Evolutionary conservation across 2,888 invertebrate species (phyloP).

Genomic region (Dasypogon diadema): DNA sequence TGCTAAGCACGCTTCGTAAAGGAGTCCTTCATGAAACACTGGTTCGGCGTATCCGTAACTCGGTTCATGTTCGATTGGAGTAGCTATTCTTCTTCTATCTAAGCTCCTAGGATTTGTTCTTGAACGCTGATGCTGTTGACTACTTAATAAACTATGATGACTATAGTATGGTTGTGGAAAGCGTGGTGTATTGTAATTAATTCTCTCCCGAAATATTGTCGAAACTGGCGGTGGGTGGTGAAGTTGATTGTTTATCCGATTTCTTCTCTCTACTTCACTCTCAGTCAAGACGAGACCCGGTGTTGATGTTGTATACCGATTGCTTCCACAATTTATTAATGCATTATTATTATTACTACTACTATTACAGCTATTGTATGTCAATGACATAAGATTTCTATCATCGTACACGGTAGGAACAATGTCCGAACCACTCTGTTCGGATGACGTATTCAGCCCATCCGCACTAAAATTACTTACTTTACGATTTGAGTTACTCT

Average conservation of each 20-base stretch:
- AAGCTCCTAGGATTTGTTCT: slow-evolving; percentile 66
- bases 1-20: slow-evolving; percentile 73
- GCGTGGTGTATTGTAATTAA: slow-evolving; percentile 62
- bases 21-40: slow-evolving; percentile 84
- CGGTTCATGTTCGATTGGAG: slow-evolving; percentile 62
- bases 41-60: slow-evolving; percentile 72
- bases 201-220: slow-evolving; percentile 65
- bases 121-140: slow-evolving; percentile 59
- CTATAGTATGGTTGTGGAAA: slow-evolving; percentile 62
- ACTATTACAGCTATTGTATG: slow-evolving; percentile 59
- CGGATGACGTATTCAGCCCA: slow-evolving; percentile 58
- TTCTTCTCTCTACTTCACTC: slow-evolving; percentile 66
- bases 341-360: slow-evolving; percentile 56
- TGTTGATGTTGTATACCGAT: slow-evolving; percentile 38
- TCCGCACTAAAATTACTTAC: slow-evolving; percentile 57
- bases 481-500: slow-evolving; percentile 48
- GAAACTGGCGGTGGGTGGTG: slow-evolving; percentile 62
- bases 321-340: slow-evolving; percentile 3
- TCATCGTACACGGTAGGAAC: slow-evolving; percentile 55
- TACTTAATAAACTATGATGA: slow-evolving; percentile 61
- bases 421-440: slow-evolving; percentile 55
- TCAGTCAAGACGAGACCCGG: slow-evolving; percentile 57
- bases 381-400: slow-evolving; percentile 55
- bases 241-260: slow-evolving; percentile 66
- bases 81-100: slow-evolving; percentile 64